Conservation (phyloP, 1,140 invertebrate species). For the Drusus annulatus region DNA sequence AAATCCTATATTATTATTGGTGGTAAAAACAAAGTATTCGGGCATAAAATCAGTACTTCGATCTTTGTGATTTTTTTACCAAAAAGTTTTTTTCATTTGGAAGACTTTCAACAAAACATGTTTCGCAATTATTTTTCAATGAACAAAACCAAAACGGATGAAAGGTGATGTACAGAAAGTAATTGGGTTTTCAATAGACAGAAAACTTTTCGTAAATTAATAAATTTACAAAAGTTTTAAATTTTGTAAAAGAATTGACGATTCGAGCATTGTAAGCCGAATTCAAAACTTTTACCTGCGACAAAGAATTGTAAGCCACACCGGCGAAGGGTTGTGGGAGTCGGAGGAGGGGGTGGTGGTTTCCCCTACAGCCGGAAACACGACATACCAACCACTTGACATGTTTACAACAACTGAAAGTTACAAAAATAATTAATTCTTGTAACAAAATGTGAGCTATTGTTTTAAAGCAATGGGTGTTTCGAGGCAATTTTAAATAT, state of each 20-base stretch:
- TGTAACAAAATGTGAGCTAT: slow-evolving; percentile 28
- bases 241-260: neutral
- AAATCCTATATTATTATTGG: no score
- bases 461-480: slow-evolving; percentile 39
- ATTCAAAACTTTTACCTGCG: neutral
- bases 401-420: slow-evolving; percentile 57
- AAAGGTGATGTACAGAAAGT: no score
- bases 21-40: no score
- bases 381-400: slow-evolving; percentile 49
- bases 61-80: no score
- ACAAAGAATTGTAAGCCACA: slow-evolving; percentile 25
- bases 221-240: no score
- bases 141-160: no score
- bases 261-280: neutral
- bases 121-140: no score
- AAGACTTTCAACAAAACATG: no score
- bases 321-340: slow-evolving; percentile 10
- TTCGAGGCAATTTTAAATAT: neutral
- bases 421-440: slow-evolving; percentile 56
- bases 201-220: no score
- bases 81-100: no score
- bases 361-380: slow-evolving; percentile 45
- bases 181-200: no score
- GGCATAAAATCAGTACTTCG: no score
- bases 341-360: slow-evolving; percentile 9